Evolutionary conservation across 2,113 vertebrate genomes (phyloP).

Genomic region (Pyxicephalus adspersus): DNA sequence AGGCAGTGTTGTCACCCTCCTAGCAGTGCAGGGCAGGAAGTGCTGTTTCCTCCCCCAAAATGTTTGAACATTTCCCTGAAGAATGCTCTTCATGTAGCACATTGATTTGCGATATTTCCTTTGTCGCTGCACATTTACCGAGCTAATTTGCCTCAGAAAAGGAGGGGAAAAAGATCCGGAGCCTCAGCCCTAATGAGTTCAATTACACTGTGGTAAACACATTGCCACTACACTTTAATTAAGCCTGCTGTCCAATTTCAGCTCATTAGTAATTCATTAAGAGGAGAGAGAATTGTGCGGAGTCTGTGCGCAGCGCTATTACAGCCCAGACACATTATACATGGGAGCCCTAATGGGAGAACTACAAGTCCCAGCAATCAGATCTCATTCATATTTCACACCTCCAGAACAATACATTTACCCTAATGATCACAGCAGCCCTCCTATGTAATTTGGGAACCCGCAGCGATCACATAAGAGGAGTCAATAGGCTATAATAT

Average conservation of each 20-base stretch:
- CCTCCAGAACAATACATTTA: no score
- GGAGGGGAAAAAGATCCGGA: slow-evolving; percentile 59
- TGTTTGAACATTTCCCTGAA: background rate
- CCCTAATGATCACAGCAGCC: no score
- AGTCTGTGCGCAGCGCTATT: background rate
- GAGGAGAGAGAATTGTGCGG: slow-evolving; percentile 64
- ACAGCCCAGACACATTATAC: background rate
- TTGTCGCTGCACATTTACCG: slow-evolving; percentile 62
- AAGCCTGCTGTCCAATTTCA: slow-evolving; percentile 84
- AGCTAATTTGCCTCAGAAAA: slow-evolving; percentile 59
- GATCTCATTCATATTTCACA: no score
- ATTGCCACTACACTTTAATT: slow-evolving; percentile 84
- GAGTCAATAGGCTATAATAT: no score
- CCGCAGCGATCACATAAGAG: no score
- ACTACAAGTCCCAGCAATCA: no score
- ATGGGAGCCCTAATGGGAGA: background rate
- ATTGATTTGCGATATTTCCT: slow-evolving; percentile 59
- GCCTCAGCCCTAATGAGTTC: slow-evolving; percentile 81
- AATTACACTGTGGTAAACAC: slow-evolving; percentile 86
- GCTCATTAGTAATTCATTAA: slow-evolving; percentile 88
- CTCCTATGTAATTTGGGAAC: no score
- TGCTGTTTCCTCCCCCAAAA: no score
- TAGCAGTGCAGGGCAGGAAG: no score
- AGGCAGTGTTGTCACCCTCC: no score
- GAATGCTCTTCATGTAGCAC: slow-evolving; percentile 60